A percentile compares a stretch with the other conserved stretches of the same genome.
phyloP scores from a whole-genome alignment of 1,140 invertebrate species.

The Drosophila obscura region DNA sequence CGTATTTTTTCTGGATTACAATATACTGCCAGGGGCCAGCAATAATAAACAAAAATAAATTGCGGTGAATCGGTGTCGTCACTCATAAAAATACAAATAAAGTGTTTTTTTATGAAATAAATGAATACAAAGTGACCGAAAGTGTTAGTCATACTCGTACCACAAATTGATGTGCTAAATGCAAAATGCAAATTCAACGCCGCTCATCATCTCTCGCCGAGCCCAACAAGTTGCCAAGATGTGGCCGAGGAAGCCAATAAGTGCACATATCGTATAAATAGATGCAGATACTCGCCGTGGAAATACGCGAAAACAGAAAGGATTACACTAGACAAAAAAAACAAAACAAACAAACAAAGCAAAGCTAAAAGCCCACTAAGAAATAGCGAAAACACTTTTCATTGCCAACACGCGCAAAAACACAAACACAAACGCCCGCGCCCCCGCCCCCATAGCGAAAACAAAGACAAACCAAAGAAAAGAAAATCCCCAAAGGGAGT shows the following conservation, averaged over 20 bases:
- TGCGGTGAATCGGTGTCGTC: slow-evolving; percentile 42
- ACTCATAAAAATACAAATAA: slow-evolving; percentile 44
- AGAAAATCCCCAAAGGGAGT: slow-evolving; percentile 9
- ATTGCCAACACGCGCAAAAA: slow-evolving; percentile 69
- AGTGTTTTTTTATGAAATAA: slow-evolving; percentile 34
- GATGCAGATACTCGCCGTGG: slow-evolving; percentile 28
- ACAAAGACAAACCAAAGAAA: slow-evolving; percentile 20
- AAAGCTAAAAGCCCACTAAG: slow-evolving; percentile 12
- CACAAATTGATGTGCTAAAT: slow-evolving; percentile 40
- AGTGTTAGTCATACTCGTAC: slow-evolving; percentile 59
- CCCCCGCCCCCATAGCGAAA: not conserved
- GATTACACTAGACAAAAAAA: slow-evolving; percentile 58
- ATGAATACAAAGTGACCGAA: slow-evolving; percentile 58
- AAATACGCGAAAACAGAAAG: slow-evolving; percentile 38
- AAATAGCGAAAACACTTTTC: slow-evolving; percentile 37
- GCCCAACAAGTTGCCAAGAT: slow-evolving; percentile 61
- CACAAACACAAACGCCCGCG: slow-evolving; percentile 7
- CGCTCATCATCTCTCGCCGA: slow-evolving; percentile 1
- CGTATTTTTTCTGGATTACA: slow-evolving; percentile 39
- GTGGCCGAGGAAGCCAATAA: slow-evolving; percentile 68
- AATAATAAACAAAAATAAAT: slow-evolving; percentile 25
- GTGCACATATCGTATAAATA: slow-evolving; percentile 67
- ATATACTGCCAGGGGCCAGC: slow-evolving; percentile 27
- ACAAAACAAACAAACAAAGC: slow-evolving; percentile 27
- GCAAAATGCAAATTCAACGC: slow-evolving; percentile 50